phyloP scores from a whole-genome alignment of 2,113 vertebrate species.

The Ictalurus furcatus region DNA sequence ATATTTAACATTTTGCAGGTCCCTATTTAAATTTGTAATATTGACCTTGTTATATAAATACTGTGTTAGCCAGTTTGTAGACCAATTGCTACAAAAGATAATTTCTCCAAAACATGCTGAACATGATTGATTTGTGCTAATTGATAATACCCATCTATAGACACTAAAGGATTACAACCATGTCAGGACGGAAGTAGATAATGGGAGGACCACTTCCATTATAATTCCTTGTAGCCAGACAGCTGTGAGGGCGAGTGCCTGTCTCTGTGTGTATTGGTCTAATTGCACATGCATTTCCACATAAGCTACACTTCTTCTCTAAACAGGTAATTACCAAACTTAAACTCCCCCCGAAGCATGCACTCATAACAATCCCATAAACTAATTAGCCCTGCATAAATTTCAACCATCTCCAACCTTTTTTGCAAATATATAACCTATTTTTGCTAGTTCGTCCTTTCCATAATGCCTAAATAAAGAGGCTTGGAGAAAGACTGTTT shows the following conservation, averaged over 20 bases:
- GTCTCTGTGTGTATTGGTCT: neutral
- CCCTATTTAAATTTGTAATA: neutral
- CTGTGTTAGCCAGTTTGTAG: neutral
- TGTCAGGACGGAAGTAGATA: conserved; percentile 15
- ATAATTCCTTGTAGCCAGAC: conserved; percentile 23
- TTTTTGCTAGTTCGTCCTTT: conserved; percentile 15
- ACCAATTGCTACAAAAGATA: conserved; percentile 1
- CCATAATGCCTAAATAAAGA: conserved; percentile 35
- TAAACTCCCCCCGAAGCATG: conserved; percentile 22
- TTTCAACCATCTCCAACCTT: conserved; percentile 23
- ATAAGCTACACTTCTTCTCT: conserved; percentile 5
- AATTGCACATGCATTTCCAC: neutral
- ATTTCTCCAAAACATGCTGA: conserved; percentile 14
- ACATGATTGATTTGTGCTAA: conserved; percentile 21
- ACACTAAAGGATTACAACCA: conserved; percentile 16
- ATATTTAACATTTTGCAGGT: neutral
- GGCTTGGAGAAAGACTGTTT: neutral
- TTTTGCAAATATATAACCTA: conserved; percentile 25
- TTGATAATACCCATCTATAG: conserved; percentile 22
- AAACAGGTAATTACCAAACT: conserved; percentile 40
- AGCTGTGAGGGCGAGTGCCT: neutral
- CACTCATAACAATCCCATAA: conserved; percentile 27
- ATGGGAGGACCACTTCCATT: conserved; percentile 16
- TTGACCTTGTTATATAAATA: neutral
- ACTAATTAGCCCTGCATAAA: conserved; percentile 42